Evolutionary conservation across 2,113 vertebrate genomes (phyloP), one percentile per base, ranked within the genome.

Genomic region (Eptesicus fuscus): DNA sequence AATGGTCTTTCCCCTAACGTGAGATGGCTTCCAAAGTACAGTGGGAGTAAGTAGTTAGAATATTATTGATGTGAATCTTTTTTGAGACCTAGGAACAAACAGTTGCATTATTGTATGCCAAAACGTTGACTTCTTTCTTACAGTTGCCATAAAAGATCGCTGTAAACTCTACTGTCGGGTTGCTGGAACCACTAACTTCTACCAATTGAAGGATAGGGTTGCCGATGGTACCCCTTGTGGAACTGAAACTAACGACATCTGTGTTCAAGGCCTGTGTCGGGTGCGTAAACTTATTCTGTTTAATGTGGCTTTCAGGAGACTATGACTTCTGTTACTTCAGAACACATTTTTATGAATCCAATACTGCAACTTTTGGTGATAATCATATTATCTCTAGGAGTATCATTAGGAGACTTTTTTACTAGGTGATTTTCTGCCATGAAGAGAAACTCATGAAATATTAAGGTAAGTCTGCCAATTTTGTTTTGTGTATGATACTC

Each of bases 141-240:
- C 96, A 99, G 99, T 99, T 98, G 97, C 99, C 90, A 98, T 99
- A 98, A 99, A 99, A 98, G 99, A 99, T 98, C 99, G 99, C 79
- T 99, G 99, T 98, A 99, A 99, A 97, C 99, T 99, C 84, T 99
- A 99, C 98, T 99, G 99, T 96, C 99, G 99, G 65, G 99, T 99
- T 71, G 98, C 99, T 78, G 99, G 99, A 91, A 99, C 99, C 56
- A 99, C 98, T 94, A 98, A 98, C 51, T 99, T 99, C 98, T 99
- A 99, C 98, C 99, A 99, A 96, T 98, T 99, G 97, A 99, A 99
- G 98, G 99, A 99, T 96, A 99, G 98, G 83, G 99, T 99, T 97
- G 98, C 98, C 30, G 99, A 99, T 88, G 99, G 99, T 88, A 99
- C 99, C 44, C 99, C 99, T 1, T 99, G 99, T 96, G 99, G 99